Evolutionary conservation across 2,888 invertebrate species (phyloP).

Genomic region (Brachyopa scutellaris): DNA sequence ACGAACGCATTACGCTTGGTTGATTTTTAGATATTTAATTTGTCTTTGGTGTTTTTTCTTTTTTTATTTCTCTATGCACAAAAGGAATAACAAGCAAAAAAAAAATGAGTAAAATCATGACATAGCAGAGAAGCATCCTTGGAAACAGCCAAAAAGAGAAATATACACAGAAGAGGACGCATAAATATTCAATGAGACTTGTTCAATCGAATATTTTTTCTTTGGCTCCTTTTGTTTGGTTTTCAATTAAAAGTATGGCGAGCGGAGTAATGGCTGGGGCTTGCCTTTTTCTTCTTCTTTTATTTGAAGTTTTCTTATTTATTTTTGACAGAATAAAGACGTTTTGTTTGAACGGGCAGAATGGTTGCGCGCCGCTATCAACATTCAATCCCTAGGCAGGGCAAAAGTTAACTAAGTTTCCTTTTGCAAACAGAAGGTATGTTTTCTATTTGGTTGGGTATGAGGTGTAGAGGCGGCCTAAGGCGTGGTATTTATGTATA

Average conservation of each 20-base stretch:
- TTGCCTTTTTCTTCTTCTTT: slow-evolving; percentile 6
- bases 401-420: slow-evolving; percentile 9
- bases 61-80: neutral
- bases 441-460: neutral
- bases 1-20: neutral
- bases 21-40: neutral
- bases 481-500: no score
- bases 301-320: slow-evolving; percentile 20
- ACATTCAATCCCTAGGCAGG: neutral
- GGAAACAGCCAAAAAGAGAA: slow-evolving; percentile 11
- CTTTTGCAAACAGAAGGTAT: slow-evolving; percentile 12
- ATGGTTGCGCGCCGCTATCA: no score
- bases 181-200: slow-evolving; percentile 59
- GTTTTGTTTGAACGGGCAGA: neutral
- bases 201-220: slow-evolving; percentile 30
- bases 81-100: neutral
- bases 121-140: no score
- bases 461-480: neutral
- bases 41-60: slow-evolving; percentile 1
- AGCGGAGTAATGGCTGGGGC: slow-evolving; percentile 4
- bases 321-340: slow-evolving; percentile 29
- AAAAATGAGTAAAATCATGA: no score
- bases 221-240: slow-evolving; percentile 51
- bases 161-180: slow-evolving; percentile 12
- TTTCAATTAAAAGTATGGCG: slow-evolving; percentile 56